Evolutionary conservation across 2,888 invertebrate species (phyloP).

Genomic region (Cyclophora punctaria): DNA sequence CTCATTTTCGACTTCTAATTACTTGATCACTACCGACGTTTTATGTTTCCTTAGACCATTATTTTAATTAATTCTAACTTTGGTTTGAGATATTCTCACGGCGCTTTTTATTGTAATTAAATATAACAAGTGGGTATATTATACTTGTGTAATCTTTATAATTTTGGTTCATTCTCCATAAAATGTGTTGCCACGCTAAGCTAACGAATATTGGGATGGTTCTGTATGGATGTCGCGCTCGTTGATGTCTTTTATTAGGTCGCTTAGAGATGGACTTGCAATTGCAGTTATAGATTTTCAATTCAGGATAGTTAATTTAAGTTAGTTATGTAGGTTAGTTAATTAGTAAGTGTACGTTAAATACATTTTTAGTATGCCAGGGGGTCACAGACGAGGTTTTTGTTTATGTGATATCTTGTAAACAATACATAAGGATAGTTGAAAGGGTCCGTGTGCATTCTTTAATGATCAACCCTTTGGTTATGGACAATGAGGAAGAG

Average conservation of each 20-base stretch:
- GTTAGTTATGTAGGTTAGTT: too few relatives aligned
- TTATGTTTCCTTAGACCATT: conserved; percentile 67
- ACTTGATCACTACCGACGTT: conserved; percentile 52
- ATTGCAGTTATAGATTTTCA: too few relatives aligned
- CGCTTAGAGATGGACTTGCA: too few relatives aligned
- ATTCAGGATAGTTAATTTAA: too few relatives aligned
- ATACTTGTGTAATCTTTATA: conserved; percentile 11
- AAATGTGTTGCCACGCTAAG: background rate
- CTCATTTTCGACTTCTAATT: conserved; percentile 64
- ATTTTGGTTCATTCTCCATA: conserved; percentile 2
- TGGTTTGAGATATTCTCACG: conserved; percentile 60
- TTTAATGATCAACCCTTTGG: conserved; percentile 53
- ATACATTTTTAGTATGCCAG: too few relatives aligned
- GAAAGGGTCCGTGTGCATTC: conserved; percentile 27
- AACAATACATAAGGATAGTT: conserved; percentile 24
- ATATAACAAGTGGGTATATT: conserved; percentile 16
- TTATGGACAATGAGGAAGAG: conserved; percentile 55
- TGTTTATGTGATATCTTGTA: conserved; percentile 20
- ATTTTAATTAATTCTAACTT: conserved; percentile 64
- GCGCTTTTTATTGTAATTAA: conserved; percentile 43
- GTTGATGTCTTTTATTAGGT: conserved; percentile 11
- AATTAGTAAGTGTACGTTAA: too few relatives aligned
- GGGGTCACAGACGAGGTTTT: conserved; percentile 5
- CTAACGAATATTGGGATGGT: too few relatives aligned
- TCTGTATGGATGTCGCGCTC: background rate